Evolutionary conservation across 2,797 vertebrate genomes (phyloP).

Genomic region (Tangara arthus): DNA sequence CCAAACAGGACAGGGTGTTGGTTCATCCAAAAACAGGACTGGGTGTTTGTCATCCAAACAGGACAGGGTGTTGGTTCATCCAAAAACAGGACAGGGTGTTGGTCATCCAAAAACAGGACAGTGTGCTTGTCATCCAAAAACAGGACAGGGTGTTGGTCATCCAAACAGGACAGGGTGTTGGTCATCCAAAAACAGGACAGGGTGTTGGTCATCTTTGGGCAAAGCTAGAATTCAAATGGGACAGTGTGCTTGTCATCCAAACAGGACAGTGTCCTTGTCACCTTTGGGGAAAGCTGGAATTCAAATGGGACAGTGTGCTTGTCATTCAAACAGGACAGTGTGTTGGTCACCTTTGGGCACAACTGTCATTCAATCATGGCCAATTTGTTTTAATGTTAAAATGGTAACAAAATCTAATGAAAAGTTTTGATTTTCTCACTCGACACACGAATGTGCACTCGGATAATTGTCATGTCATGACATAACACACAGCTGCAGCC

Average conservation of each 20-base stretch:
- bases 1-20: fast-evolving
- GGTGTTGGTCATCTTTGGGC: fast-evolving
- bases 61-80: fast-evolving
- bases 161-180: fast-evolving
- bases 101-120: not conserved
- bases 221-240: not conserved
- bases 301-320: fast-evolving
- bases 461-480: not conserved
- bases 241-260: fast-evolving
- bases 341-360: not conserved
- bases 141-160: fast-evolving
- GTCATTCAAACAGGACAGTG: not conserved
- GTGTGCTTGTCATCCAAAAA: fast-evolving
- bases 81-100: fast-evolving
- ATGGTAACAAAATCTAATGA: not conserved
- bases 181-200: not conserved
- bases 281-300: not conserved
- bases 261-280: fast-evolving
- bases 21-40: not conserved
- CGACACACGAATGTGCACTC: not conserved
- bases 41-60: fast-evolving
- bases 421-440: not conserved
- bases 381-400: not conserved
- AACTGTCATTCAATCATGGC: not conserved
- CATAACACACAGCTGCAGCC: not conserved